Percentiles rank a stretch among this genome's conserved stretches.
Evolutionary conservation across 2,113 vertebrate genomes (phyloP).

Genomic region (Pteronura brasiliensis): DNA sequence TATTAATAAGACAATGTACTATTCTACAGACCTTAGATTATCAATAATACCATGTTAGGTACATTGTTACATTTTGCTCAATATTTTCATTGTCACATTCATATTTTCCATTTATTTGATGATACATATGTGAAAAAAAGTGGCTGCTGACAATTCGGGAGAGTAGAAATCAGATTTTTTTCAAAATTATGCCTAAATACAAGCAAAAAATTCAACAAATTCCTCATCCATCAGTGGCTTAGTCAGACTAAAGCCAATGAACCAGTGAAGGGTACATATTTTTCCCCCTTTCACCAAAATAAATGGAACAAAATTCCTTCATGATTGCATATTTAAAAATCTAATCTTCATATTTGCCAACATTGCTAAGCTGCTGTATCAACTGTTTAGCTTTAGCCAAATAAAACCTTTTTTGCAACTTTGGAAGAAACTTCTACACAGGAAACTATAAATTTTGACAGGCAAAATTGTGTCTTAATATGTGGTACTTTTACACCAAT

Average conservation of each 20-base stretch:
- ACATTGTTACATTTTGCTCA: neutral
- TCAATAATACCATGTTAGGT: neutral
- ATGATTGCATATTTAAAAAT: constrained; percentile 61
- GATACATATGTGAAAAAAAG: neutral
- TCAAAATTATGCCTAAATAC: constrained; percentile 43
- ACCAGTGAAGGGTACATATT: neutral
- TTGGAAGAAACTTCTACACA: constrained; percentile 34
- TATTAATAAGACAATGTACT: neutral
- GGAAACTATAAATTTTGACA: constrained; percentile 21
- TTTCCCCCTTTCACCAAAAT: constrained; percentile 51
- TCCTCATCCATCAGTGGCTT: constrained; percentile 39
- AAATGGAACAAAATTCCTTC: constrained; percentile 55
- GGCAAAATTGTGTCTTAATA: neutral
- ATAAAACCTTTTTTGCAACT: constrained; percentile 55
- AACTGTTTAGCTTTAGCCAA: constrained; percentile 47
- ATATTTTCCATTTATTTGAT: constrained; percentile 25
- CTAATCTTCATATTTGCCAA: constrained; percentile 60
- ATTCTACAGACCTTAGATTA: neutral
- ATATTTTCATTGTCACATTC: neutral
- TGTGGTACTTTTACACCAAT: neutral
- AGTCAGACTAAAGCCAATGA: constrained; percentile 34
- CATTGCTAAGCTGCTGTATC: constrained; percentile 53
- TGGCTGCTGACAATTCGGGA: neutral
- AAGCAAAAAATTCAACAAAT: constrained; percentile 45
- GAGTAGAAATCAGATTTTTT: constrained; percentile 22